Evolutionary conservation across 2,113 vertebrate species (phyloP), one percentile per base, ranked within the genome.

Genomic region (Varanus komodoensis): DNA sequence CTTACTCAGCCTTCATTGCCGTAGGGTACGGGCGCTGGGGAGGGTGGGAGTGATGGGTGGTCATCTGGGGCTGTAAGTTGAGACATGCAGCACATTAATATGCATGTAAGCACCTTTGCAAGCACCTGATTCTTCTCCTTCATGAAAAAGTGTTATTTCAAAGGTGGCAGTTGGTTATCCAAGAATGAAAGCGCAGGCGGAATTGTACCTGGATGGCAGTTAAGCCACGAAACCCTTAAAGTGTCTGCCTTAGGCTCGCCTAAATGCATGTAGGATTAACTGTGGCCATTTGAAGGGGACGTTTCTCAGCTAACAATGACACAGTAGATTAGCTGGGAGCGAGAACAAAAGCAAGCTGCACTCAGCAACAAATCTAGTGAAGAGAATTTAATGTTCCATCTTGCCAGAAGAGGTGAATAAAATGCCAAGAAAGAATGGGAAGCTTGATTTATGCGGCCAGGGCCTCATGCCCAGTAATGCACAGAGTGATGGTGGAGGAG

Each of bases 341-440:
- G 29, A 34, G 89, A 67, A 82, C 8, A 27, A 67, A 44, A 92
- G 93, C 93, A 90, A 78, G 89, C 48, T 86, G 15, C 80, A 86
- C 83, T 90, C 64, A 81, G 48, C 67, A 92, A 88, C 86, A 92
- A 89, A 94, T 87, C 82, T 69, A 93, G 67, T 67, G 68, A 87
- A 83, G 52, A 91, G 92, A 92, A 93, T 93, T 91, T 92, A 84
- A 89, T 90, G 95, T 94, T 95, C 94, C 86, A 77, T 91, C 91
- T 92, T 93, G 88, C 92, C 71, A 92, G 91, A 86, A 0, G 0
- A 85, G 90, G 57, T 69, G 94, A 94, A 90, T 71, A 88, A 91
- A 96, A 82, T 78, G 38, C 87, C 90, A 34, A 87, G n/a, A 64
- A 61, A 87, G 89, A 78, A 87, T 89, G 19, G 92, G n/a, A 88